These are phyloP conservation scores for Lordiphosa collinella DNA, from an alignment of 1,140 invertebrate species.

Conservation along the genomic window DNA sequence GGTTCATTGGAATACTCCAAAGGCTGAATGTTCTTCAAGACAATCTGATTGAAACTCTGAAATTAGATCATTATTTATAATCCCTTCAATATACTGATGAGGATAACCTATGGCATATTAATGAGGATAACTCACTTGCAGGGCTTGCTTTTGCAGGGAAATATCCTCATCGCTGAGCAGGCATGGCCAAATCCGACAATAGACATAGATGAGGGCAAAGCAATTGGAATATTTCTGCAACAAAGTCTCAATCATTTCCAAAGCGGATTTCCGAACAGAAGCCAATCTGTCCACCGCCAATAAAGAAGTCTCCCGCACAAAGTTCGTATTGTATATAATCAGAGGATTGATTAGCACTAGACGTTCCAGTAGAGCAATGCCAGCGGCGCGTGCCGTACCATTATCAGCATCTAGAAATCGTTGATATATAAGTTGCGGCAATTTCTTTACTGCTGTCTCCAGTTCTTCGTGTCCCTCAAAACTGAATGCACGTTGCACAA, in stretches of 20 bases:
- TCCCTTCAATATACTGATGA: too few relatives aligned
- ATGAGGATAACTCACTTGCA: slow-evolving; percentile 39
- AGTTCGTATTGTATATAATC: slow-evolving; percentile 73
- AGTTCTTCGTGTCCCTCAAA: slow-evolving; percentile 61
- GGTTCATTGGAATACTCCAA: slow-evolving; percentile 65
- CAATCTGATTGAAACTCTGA: slow-evolving; percentile 63
- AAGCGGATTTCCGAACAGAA: slow-evolving; percentile 56
- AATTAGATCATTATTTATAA: too few relatives aligned
- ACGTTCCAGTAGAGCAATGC: slow-evolving; percentile 63
- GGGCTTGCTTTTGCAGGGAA: slow-evolving; percentile 50
- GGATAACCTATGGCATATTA: too few relatives aligned
- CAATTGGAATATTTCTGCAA: slow-evolving; percentile 59
- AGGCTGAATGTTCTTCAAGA: slow-evolving; percentile 53
- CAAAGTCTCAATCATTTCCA: slow-evolving; percentile 56
- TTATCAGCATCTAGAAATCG: slow-evolving; percentile 51
- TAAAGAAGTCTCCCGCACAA: slow-evolving; percentile 44
- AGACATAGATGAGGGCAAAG: slow-evolving; percentile 61
- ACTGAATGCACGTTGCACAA: slow-evolving; percentile 44
- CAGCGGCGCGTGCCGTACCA: slow-evolving; percentile 52
- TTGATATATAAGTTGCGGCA: slow-evolving; percentile 56
- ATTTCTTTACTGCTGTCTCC: slow-evolving; percentile 39
- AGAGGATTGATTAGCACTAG: slow-evolving; percentile 58
- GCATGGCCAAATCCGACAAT: slow-evolving; percentile 64
- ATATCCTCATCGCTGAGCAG: slow-evolving; percentile 63
- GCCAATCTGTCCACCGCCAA: slow-evolving; percentile 53